phyloP scores from a whole-genome alignment of 2,113 vertebrate species.

The Sclerurus mexicanus region DNA sequence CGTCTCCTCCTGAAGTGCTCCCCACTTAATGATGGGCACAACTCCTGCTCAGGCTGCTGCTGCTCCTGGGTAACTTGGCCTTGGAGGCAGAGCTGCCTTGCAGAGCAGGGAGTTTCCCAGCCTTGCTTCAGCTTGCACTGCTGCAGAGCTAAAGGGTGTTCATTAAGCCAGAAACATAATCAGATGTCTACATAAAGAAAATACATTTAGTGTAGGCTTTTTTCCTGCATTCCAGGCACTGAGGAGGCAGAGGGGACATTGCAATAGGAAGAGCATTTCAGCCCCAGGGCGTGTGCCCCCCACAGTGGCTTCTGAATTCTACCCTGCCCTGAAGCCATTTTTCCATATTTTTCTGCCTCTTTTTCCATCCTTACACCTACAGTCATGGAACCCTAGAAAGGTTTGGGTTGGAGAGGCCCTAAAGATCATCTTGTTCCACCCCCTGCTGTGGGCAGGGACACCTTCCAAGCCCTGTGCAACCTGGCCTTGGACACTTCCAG shows the following conservation, averaged over 20 bases:
- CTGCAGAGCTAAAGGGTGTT: background rate
- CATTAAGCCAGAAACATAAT: background rate
- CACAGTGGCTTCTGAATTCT: background rate
- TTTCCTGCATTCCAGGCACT: background rate
- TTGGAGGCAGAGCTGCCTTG: background rate
- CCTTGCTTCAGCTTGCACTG: background rate
- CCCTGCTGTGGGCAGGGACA: background rate
- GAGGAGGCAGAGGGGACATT: background rate
- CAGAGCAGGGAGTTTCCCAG: background rate
- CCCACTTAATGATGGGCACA: background rate
- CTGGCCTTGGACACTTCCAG: background rate
- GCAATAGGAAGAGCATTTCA: background rate
- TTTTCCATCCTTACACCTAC: background rate
- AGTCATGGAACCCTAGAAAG: background rate
- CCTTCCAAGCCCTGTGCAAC: background rate
- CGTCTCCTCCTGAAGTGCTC: background rate
- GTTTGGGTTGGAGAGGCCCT: background rate
- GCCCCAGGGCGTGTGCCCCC: accelerated
- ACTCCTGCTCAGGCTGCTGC: background rate
- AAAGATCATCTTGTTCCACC: too few relatives aligned
- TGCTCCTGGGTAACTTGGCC: background rate
- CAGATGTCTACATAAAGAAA: background rate
- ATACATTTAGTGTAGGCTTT: background rate
- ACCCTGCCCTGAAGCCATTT: background rate
- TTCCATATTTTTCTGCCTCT: background rate